Evolutionary conservation across 2,113 vertebrate genomes (phyloP).

Genomic region (Amazona guildingii): DNA sequence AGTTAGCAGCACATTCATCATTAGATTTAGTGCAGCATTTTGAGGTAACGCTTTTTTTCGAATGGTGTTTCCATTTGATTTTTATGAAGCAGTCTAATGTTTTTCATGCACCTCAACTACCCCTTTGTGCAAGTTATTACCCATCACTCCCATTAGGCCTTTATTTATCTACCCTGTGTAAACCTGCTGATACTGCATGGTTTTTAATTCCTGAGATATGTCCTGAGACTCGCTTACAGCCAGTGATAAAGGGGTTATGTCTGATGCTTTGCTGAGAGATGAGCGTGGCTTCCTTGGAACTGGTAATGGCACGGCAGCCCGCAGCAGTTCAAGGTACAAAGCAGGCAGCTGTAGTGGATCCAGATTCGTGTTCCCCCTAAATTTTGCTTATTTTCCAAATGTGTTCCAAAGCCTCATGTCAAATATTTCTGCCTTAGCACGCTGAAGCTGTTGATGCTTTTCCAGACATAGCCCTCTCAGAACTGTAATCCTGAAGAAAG

Average conservation of each 20-base stretch:
- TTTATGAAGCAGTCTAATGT: not conserved
- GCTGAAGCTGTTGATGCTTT: constrained; percentile 6
- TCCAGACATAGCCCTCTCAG: not conserved
- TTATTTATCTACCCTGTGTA: not conserved
- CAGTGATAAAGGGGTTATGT: not conserved
- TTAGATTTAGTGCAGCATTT: constrained; percentile 6
- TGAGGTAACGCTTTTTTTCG: not conserved
- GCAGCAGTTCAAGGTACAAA: not conserved
- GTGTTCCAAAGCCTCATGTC: not conserved
- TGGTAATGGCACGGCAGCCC: not conserved
- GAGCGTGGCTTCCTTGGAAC: not conserved
- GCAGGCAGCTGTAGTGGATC: not conserved
- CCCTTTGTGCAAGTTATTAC: not conserved
- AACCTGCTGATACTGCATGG: not conserved
- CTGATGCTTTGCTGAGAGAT: not conserved
- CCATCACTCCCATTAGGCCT: not conserved
- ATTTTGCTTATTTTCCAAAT: constrained; percentile 6
- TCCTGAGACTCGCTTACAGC: not conserved
- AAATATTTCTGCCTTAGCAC: constrained; percentile 22
- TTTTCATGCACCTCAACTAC: not conserved
- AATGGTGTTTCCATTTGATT: not conserved
- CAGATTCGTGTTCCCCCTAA: not conserved
- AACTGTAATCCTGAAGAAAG: constrained; percentile 17
- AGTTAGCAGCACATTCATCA: constrained; percentile 44
- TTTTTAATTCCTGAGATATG: not conserved